A percentile compares a stretch with the other conserved stretches of the same genome.
Evolutionary conservation across 37 sponge, comb jelly and placozoan species (phyloP).

Genomic region (Crambe crambe): DNA sequence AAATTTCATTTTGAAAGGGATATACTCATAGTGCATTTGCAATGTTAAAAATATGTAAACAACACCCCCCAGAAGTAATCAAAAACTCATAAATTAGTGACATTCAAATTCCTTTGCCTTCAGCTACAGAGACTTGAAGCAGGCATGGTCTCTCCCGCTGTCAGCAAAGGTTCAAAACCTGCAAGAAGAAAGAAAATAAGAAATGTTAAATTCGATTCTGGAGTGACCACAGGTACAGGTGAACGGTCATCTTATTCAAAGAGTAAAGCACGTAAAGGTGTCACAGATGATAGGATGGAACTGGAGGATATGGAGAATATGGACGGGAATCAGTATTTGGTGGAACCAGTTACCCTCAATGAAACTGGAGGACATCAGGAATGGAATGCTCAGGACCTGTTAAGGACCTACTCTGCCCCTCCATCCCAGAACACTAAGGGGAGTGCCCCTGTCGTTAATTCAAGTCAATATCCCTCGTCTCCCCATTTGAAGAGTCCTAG

Average conservation of each 20-base stretch:
- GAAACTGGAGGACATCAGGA: neutral
- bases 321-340: neutral
- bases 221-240: neutral
- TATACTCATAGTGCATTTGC: too few relatives aligned
- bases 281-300: neutral
- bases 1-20: too few relatives aligned
- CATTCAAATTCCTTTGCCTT: too few relatives aligned
- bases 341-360: constrained; percentile 19
- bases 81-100: too few relatives aligned
- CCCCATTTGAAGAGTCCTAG: neutral
- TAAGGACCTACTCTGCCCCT: neutral
- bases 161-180: neutral
- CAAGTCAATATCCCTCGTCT: neutral
- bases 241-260: neutral
- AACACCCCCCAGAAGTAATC: too few relatives aligned
- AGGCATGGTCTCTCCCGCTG: neutral
- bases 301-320: neutral
- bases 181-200: neutral
- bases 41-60: too few relatives aligned
- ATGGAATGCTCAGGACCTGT: neutral
- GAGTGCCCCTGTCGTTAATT: neutral
- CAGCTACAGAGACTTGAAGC: constrained; percentile 38
- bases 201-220: constrained; percentile 12
- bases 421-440: neutral
- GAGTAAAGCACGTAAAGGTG: neutral